Percentiles rank a stretch among this genome's conserved stretches.
Evolutionary conservation across 2,888 invertebrate genomes (phyloP).

Genomic region (Sylvicola cinctus): DNA sequence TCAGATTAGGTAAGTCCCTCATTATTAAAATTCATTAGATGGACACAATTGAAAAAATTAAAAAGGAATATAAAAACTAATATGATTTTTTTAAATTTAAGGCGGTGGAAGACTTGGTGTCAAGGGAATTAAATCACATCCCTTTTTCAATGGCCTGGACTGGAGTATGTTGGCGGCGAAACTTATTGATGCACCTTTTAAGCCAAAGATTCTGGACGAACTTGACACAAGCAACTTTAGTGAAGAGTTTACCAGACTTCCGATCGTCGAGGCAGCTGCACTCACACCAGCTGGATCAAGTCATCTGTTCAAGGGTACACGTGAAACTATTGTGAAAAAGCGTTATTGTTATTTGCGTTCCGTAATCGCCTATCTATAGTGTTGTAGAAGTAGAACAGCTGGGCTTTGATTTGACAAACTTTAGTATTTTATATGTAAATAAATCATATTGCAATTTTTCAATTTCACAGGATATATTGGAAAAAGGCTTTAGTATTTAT

Average conservation of each 20-base stretch:
- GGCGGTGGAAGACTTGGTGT: constrained; percentile 75
- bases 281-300: constrained; percentile 68
- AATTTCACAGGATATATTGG: no score
- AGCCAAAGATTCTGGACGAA: constrained; percentile 68
- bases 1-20: constrained; percentile 40
- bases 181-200: constrained; percentile 68
- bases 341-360: no score
- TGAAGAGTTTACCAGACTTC: constrained; percentile 87
- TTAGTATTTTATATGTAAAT: no score
- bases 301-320: constrained; percentile 61
- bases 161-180: constrained; percentile 68
- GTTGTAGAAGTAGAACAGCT: no score
- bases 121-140: constrained; percentile 71
- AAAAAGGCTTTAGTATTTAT: no score
- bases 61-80: neutral
- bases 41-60: neutral
- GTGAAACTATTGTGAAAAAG: neutral
- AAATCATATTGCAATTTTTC: no score
- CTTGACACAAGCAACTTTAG: constrained; percentile 92
- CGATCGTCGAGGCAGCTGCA: constrained; percentile 79
- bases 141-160: constrained; percentile 62
- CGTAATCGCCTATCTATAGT: no score
- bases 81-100: neutral
- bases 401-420: no score
- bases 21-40: no score